These are phyloP conservation scores for Agapornis roseicollis DNA, from an alignment of 2,113 vertebrate species.

Conservation along the genomic window DNA sequence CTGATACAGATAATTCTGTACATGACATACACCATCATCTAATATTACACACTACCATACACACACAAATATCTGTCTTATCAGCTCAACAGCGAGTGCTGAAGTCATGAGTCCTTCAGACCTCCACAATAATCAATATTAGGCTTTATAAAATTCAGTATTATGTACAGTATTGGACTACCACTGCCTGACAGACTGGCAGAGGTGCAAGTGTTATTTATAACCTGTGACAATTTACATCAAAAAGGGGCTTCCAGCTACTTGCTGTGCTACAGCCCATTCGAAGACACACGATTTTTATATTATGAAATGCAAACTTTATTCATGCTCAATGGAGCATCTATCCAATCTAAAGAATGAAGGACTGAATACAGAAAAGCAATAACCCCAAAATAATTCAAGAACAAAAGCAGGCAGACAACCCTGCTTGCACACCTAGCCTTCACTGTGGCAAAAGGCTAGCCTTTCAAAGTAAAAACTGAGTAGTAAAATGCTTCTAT, in stretches of 20 bases:
- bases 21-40: neutral
- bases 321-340: neutral
- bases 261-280: neutral
- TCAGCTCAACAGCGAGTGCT: neutral
- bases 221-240: neutral
- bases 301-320: neutral
- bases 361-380: neutral
- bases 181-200: neutral
- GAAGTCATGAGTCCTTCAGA: neutral
- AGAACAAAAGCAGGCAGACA: neutral
- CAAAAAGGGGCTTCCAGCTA: neutral
- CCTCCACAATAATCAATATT: neutral
- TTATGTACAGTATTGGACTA: neutral
- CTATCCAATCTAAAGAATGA: neutral
- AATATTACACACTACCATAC: neutral
- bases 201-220: neutral
- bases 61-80: neutral
- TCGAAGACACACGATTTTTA: neutral
- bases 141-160: neutral
- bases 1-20: neutral
- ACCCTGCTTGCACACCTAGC: neutral
- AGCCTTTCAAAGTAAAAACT: constrained; percentile 1
- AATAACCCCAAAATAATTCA: neutral
- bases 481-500: neutral
- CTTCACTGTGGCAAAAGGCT: neutral